These are phyloP conservation scores for Lobophora halterata DNA, from an alignment of 2,888 invertebrate species.

Conservation along the genomic window DNA sequence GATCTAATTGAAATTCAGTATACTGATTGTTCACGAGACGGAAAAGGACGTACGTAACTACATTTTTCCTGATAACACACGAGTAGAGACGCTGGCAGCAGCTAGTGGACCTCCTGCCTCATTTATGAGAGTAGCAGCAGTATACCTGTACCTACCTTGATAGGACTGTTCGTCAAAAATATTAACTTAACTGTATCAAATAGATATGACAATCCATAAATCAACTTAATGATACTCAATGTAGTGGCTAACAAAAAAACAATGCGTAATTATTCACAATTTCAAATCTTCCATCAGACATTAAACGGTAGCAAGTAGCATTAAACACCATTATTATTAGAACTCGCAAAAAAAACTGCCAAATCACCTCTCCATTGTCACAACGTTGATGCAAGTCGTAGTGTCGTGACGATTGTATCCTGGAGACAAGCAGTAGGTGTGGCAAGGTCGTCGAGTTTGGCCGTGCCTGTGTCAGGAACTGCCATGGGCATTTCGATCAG, in stretches of 20 bases:
- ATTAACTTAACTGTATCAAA: too few species aligned
- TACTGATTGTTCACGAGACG: too few species aligned
- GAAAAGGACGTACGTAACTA: too few species aligned
- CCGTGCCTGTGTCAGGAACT: slow-evolving; percentile 4
- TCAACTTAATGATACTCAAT: too few species aligned
- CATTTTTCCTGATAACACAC: too few species aligned
- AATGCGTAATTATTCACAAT: slow-evolving; percentile 12
- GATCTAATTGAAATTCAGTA: too few species aligned
- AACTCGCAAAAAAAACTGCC: slow-evolving; percentile 12
- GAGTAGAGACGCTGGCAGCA: too few species aligned
- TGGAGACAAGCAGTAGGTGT: slow-evolving; percentile 19
- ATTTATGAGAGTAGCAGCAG: too few species aligned
- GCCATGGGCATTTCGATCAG: background rate
- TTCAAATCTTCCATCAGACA: slow-evolving; percentile 4
- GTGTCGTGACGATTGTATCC: slow-evolving; percentile 18
- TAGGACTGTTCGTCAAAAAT: too few species aligned
- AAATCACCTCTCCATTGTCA: slow-evolving; percentile 12
- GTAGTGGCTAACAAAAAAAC: background rate
- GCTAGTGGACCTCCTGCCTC: too few species aligned
- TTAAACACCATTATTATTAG: background rate
- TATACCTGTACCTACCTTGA: too few species aligned
- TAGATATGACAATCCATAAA: too few species aligned
- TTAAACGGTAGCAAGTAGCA: slow-evolving; percentile 1
- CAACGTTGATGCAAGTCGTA: slow-evolving; percentile 8
- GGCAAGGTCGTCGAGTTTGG: slow-evolving; percentile 14